Conservation (phyloP, 2,797 vertebrate genomes). For the Florisuga fusca region DNA sequence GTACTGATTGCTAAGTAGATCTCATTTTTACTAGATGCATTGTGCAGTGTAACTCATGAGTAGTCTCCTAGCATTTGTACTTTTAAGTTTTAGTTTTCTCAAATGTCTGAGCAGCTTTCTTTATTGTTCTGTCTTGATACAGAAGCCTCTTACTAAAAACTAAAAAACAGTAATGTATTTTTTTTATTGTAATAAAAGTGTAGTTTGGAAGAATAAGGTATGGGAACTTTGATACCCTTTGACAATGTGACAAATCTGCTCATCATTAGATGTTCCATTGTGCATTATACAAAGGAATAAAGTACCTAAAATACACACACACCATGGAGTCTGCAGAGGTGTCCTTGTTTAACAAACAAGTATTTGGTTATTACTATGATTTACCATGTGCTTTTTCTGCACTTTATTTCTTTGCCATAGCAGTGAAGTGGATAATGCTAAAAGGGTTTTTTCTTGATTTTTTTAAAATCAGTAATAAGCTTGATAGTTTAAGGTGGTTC, state of each 20-base stretch:
- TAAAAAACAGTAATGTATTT: fast-evolving
- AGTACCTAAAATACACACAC: neutral
- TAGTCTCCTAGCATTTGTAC: neutral
- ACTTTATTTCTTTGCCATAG: neutral
- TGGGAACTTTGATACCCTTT: neutral
- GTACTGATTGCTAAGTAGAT: neutral
- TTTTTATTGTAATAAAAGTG: neutral
- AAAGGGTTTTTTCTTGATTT: neutral
- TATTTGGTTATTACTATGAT: neutral
- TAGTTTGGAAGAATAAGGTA: neutral
- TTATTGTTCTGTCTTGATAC: neutral
- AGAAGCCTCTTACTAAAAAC: neutral
- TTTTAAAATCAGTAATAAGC: neutral
- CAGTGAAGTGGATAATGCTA: neutral
- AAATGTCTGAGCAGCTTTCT: neutral
- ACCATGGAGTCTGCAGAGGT: neutral
- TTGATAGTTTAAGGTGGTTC: neutral
- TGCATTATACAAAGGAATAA: neutral
- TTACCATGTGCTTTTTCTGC: neutral
- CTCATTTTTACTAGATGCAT: neutral
- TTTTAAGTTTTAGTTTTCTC: neutral
- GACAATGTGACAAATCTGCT: neutral
- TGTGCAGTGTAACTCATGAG: neutral
- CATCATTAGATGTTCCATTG: neutral
- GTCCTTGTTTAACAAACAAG: neutral